Conservation (phyloP, 2,797 vertebrate genomes). For the Pyrocephalus nanus region DNA sequence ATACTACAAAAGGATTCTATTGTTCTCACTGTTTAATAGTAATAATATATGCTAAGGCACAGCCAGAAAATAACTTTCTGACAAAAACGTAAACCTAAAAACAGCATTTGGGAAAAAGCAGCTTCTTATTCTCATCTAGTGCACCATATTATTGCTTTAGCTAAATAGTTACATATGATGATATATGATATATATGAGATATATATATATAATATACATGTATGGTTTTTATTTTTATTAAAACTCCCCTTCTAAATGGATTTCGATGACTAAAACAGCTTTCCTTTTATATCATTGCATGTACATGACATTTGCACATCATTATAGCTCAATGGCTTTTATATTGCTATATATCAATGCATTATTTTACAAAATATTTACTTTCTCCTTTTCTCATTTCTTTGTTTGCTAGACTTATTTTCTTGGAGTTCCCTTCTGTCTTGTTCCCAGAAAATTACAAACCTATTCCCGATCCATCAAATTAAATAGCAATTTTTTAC, state of each 20-base stretch:
- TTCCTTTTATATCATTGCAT: not conserved
- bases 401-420: not conserved
- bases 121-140: not conserved
- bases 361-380: not conserved
- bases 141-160: not conserved
- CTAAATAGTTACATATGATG: not conserved
- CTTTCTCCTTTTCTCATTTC: not conserved
- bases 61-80: not conserved
- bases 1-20: not conserved
- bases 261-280: not conserved
- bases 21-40: conserved; percentile 5
- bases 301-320: not conserved
- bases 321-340: not conserved
- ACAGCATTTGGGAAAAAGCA: not conserved
- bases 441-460: not conserved
- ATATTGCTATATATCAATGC: not conserved
- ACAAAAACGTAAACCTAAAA: not conserved
- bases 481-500: not conserved
- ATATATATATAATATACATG: rapidly evolving
- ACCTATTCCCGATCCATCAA: not conserved
- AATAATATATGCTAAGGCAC: not conserved
- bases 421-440: not conserved
- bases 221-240: not conserved
- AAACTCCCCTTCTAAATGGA: not conserved
- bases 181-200: no score